Conservation (phyloP, 2,888 invertebrate species). For the Tuta absoluta region DNA sequence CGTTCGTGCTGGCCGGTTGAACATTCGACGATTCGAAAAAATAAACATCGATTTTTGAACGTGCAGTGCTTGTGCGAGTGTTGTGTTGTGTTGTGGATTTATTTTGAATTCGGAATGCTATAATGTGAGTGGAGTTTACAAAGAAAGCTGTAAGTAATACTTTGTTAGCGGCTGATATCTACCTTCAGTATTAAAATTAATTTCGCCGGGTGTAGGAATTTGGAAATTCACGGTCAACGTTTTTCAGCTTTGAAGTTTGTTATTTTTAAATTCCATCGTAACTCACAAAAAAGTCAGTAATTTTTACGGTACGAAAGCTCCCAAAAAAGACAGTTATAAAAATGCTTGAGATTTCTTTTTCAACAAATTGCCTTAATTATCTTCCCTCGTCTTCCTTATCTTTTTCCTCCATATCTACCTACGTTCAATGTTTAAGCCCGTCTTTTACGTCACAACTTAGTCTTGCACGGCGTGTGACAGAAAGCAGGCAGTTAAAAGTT, state of each 20-base stretch:
- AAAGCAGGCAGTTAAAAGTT: conserved; percentile 39
- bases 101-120: conserved; percentile 23
- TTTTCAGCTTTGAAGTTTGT: not conserved
- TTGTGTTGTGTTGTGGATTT: conserved; percentile 31
- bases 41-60: conserved; percentile 49
- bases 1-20: conserved; percentile 39
- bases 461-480: conserved; percentile 3
- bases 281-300: too few species aligned
- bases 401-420: too few species aligned
- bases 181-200: conserved; percentile 5
- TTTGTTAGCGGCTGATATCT: not conserved
- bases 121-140: conserved; percentile 11
- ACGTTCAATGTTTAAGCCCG: not conserved
- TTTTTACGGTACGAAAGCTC: too few species aligned
- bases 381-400: not conserved
- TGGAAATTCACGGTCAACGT: conserved; percentile 3
- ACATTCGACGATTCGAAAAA: conserved; percentile 29
- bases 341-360: not conserved
- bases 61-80: conserved; percentile 48
- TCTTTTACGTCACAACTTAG: not conserved
- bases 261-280: not conserved
- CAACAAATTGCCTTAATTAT: not conserved
- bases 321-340: not conserved
- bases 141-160: conserved; percentile 9
- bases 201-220: not conserved